Base-by-base conservation (phyloP, 1,140 invertebrate genomes). In the Saccostrea cuccullata region DNA sequence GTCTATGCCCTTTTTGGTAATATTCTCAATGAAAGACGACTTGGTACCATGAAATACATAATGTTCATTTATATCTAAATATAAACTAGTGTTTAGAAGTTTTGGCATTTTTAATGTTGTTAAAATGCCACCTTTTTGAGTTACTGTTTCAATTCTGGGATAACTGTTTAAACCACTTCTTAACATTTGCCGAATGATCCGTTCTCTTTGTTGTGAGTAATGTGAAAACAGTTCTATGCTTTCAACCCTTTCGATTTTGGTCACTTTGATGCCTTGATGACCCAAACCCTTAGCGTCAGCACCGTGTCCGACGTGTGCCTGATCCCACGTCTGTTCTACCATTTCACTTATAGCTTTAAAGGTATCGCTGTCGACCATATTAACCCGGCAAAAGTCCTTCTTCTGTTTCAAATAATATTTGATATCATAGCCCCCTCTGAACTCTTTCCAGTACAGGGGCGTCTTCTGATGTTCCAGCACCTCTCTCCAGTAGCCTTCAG, bases 11-110 rank as follows among this genome's bases (percentile, higher is more conserved):
- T 91, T 86, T 1, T 67, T 58, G 15, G 88, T 47, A 20, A 94
- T 93, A 0, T 83, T 87, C 3, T 91, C 30, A 4, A 91, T 85
- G 20, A 60, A 87, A 9, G 85, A 82, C 20, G 60, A 82, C 30
- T 86, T 86, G 15, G 93, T 93, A 26, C 93, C 93, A 89, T 94
- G 93, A 85, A 93, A 94, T 23, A 93, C 36, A 86, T 93, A 94
- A 84, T 93, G 91, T 86, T 94, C 93, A 89, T 94, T 94, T 4
- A 94, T 88, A 83, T 93, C 92, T 56, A 58, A 82, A 77, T 87
- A 89, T 17, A 90, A 90, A 91, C 67, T 91, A 90, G 73, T 84
- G 40, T 84, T 84, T 6, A 84, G 30, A 84, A 84, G 82, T 55
- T 84, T 92, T 89, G 77, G 86, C 89, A 86, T 87, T 87, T 55